Evolutionary conservation across 2,888 invertebrate genomes (phyloP), one percentile per base, ranked within the genome.

Genomic region (Trissolcus japonicus): DNA sequence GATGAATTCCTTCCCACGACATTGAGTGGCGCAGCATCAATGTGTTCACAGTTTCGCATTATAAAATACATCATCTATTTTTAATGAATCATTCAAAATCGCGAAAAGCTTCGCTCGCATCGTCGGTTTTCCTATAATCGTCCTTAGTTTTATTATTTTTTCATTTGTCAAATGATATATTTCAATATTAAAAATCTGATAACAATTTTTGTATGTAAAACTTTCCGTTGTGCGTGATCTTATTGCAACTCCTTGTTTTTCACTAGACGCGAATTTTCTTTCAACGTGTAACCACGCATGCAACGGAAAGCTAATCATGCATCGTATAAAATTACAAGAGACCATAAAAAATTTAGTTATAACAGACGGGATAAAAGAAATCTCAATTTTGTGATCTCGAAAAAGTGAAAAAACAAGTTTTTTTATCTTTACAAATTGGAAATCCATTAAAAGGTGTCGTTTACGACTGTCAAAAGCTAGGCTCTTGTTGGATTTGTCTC

Each of bases 261-360:
- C 35, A 9, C 1, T 11, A 25, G 25, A 25, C 4, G 25, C 6
- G 25, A 25, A 25, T 25, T 11, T 35, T 35, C 11, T 35, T 11
- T 7, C 35, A 2, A 35, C 35, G 35, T 11, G 35, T 9, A 35
- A 25, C 25, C 4, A 4, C 25, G 25, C 25, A 4, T 4, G 25
- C 25, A 25, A 25, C 4, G 25, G 25, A 25, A 25, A 25, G 25
- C 25, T 25, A 25, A 35, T 35, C 11, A 35, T 35, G 35, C 43
- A 68, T 21, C 50, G 17, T 69, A 71, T 21, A 57, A 57, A 67
- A 67, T 61, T 61, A 74, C 50, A 67, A 66, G 66, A 73, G 73
- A 74, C 67, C 62, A 56, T 55, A 41, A 67, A 25, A 55, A 74
- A 57, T 53, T 66, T 56, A 65, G 41, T 53, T 55, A 69, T 61